Evolutionary conservation across 1,140 invertebrate genomes (phyloP), one percentile per base, ranked within the genome.

Genomic region (Drosophila parvula): DNA sequence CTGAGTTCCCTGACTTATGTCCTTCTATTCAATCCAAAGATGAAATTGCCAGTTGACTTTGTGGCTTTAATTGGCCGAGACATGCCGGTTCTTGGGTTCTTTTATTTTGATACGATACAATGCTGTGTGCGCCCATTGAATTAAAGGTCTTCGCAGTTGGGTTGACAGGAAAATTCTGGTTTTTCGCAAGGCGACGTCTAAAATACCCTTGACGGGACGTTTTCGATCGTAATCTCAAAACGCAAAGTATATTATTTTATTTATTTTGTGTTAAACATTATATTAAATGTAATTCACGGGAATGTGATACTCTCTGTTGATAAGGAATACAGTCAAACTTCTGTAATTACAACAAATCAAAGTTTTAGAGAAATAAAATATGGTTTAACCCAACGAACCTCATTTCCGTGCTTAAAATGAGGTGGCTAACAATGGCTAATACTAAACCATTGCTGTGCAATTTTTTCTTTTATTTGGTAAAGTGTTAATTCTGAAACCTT

Each of bases 111-210:
- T 53, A 53, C 18, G 1, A 56, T 3, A 41, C 18, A 22, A 65
- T 44, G 18, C 32, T 70, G 40, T 40, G 38, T 32, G 38, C 62
- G 48, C 40, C 38, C 67, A 70, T 30, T 8, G 63, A 70, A 68
- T 70, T 55, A 70, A 70, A 70, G 67, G 63, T 70, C 67, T 69
- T 57, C n/a, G 67, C 41, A 70, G 28, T 70, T 34, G 22, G 16
- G 27, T 50, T 70, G 68, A 38, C 14, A 32, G 28, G 10, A 43
- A 32, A 60, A n/a, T 62, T 40, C 10, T 41, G 28, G 9, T 16
- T 27, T 43, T 14, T 0, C 12, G 6, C 3, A 43, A 59, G 18
- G 16, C 56, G 28, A 43, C 16, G 7, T 7, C 36, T 12, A 0
- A 32, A 60, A 63, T 41, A 38, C 56, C 12, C 60, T 63, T 58